These are phyloP conservation scores for Astropecten irregularis DNA, from an alignment of 53 echinoderm and acorn worm genomes.

Conservation along the genomic window DNA sequence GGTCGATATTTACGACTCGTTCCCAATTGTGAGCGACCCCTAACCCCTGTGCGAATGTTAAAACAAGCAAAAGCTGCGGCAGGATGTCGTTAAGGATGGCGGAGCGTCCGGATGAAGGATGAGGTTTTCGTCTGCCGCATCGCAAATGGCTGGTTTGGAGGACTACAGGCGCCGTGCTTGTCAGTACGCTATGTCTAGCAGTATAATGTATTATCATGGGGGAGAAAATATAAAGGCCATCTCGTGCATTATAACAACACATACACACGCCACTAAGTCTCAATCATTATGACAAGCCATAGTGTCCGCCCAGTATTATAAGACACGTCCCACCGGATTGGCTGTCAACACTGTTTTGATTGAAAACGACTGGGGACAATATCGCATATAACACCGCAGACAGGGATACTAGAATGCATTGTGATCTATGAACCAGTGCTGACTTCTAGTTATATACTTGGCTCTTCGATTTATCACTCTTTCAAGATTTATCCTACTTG, in stretches of 20 bases:
- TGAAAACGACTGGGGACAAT: conserved; percentile 30
- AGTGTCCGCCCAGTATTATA: not conserved
- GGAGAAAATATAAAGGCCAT: not conserved
- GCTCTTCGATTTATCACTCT: conserved; percentile 56
- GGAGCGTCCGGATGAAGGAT: conserved; percentile 32
- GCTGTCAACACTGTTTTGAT: conserved; percentile 45
- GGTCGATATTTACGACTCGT: conserved; percentile 42
- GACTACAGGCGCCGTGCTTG: conserved; percentile 33
- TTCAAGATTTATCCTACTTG: conserved; percentile 34
- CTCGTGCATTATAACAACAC: not conserved
- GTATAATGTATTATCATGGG: conserved; percentile 20
- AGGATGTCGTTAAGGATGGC: conserved; percentile 32
- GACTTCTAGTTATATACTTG: too few relatives aligned
- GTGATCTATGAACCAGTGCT: conserved; percentile 47
- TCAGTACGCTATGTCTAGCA: conserved; percentile 31
- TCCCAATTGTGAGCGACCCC: conserved; percentile 38
- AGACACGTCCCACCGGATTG: not conserved
- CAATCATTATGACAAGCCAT: not conserved
- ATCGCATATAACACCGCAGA: conserved; percentile 36
- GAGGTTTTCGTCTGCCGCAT: conserved; percentile 38
- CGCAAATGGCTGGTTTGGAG: conserved; percentile 2
- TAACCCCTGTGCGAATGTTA: conserved; percentile 47
- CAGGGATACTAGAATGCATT: conserved; percentile 6
- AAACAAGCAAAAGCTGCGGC: conserved; percentile 52
- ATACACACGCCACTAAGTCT: conserved; percentile 15